Conservation (phyloP, 2,797 vertebrate genomes). For the Orientallactaga sibirica region DNA sequence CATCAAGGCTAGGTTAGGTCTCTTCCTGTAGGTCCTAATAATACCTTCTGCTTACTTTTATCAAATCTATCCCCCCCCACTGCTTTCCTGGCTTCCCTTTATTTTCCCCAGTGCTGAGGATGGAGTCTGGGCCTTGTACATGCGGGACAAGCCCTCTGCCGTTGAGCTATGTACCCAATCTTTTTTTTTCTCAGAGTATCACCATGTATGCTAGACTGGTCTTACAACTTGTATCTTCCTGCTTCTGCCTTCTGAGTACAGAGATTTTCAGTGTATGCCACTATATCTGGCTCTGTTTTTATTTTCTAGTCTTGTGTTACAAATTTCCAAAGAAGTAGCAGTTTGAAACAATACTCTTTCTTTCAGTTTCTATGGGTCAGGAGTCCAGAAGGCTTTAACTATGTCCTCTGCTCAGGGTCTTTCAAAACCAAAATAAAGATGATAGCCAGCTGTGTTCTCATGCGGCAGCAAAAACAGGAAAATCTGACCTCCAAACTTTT, state of each 20-base stretch:
- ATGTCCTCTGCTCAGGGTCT: not conserved
- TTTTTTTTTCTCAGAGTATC: too few relatives aligned
- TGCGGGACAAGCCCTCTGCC: too few relatives aligned
- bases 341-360: not conserved
- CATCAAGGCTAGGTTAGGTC: not conserved
- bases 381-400: not conserved
- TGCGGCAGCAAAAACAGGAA: not conserved
- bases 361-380: not conserved
- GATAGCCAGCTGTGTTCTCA: not conserved
- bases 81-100: too few relatives aligned
- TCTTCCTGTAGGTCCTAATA: not conserved
- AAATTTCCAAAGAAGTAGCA: not conserved
- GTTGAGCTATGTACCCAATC: too few relatives aligned
- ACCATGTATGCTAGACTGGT: too few relatives aligned
- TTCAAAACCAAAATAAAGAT: not conserved
- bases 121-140: not conserved
- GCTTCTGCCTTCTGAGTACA: not conserved
- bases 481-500: not conserved
- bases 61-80: not conserved
- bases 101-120: not conserved
- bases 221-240: too few relatives aligned
- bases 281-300: not conserved
- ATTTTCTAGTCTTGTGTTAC: not conserved
- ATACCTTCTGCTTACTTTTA: not conserved
- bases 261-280: not conserved